phyloP scores from a whole-genome alignment of 2,113 vertebrate genomes.

The Bos javanicus region DNA sequence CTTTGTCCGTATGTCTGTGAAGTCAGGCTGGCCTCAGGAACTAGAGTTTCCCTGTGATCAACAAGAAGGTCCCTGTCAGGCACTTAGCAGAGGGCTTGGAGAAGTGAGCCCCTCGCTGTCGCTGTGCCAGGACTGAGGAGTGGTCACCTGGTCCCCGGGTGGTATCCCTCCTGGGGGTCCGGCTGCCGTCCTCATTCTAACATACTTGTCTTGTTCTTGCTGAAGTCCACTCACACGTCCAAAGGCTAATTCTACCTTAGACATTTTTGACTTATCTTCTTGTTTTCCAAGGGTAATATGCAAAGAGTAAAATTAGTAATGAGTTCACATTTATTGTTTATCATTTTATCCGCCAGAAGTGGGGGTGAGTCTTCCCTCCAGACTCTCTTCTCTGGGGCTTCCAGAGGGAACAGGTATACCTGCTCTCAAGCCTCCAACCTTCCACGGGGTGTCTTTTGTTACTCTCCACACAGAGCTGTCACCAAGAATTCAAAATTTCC shows the following conservation, averaged over 20 bases:
- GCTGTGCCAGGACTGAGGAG: rapidly evolving
- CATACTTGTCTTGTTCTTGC: background rate
- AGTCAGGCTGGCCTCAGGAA: background rate
- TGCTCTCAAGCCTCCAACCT: no score
- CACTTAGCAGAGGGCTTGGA: background rate
- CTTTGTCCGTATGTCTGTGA: background rate
- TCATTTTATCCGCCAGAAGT: rapidly evolving
- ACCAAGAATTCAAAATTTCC: background rate
- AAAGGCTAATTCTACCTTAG: background rate
- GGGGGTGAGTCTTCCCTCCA: rapidly evolving
- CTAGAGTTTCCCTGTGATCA: background rate
- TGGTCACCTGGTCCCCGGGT: rapidly evolving
- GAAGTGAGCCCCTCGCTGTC: rapidly evolving
- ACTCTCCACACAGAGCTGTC: background rate
- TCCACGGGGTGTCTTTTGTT: rapidly evolving
- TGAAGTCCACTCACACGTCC: rapidly evolving
- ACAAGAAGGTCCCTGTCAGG: background rate
- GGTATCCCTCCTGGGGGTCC: rapidly evolving
- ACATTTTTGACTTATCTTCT: background rate
- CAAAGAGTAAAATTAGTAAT: background rate
- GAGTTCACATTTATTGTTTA: rapidly evolving
- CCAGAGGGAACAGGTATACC: rapidly evolving
- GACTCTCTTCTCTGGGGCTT: background rate
- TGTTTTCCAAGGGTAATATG: rapidly evolving
- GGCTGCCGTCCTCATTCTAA: rapidly evolving